phyloP scores from a whole-genome alignment of 2,888 invertebrate species.

The Leptinotarsa tumamoca region DNA sequence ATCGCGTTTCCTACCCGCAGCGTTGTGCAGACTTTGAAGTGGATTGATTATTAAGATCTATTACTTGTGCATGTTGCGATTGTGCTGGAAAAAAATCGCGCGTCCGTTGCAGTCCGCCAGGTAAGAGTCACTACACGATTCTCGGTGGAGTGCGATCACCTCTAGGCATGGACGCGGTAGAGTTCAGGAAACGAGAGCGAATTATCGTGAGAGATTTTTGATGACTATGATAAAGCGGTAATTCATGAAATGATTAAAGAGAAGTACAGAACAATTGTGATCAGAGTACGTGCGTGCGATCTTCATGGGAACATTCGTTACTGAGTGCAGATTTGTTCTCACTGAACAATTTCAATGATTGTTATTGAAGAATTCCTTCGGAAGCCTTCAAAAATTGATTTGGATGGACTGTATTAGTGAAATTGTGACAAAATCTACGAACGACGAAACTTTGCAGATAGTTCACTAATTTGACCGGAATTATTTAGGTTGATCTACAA shows the following conservation, averaged over 20 bases:
- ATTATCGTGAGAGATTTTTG: conserved; percentile 4
- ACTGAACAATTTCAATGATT: too few species aligned
- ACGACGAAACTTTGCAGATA: too few species aligned
- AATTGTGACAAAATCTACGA: too few species aligned
- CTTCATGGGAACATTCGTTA: not conserved
- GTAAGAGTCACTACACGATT: conserved; percentile 5
- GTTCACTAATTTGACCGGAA: too few species aligned
- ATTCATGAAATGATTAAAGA: not conserved
- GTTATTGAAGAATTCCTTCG: too few species aligned
- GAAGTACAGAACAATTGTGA: not conserved
- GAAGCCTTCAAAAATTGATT: too few species aligned
- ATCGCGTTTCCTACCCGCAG: conserved; percentile 5
- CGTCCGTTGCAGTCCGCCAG: not conserved
- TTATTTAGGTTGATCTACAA: too few species aligned
- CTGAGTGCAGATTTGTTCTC: not conserved
- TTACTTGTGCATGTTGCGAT: conserved; percentile 16
- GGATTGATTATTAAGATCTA: conserved; percentile 26
- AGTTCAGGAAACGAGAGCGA: not conserved
- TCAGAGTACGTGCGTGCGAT: not conserved
- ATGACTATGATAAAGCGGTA: conserved; percentile 1
- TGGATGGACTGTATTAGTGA: too few species aligned
- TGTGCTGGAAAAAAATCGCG: not conserved
- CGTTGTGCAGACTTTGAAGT: conserved; percentile 15
- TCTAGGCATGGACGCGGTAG: not conserved
- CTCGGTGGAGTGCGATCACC: conserved; percentile 13